A percentile compares a stretch with the other conserved stretches of the same genome.
Conservation (phyloP, 2,797 vertebrate genomes). For the Mus minutoides region DNA sequence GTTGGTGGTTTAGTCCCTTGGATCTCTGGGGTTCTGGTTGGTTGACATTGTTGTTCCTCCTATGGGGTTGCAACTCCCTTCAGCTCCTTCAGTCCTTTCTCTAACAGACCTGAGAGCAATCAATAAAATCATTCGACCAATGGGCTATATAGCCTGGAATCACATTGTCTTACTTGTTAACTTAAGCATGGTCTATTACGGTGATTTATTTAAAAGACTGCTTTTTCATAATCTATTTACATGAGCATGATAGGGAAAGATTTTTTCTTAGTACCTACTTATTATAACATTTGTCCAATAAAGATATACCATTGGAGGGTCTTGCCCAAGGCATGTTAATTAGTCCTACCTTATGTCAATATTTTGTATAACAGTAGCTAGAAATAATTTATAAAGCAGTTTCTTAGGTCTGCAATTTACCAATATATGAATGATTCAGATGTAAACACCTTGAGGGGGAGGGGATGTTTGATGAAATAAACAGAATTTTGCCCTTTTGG, state of each 20-base stretch:
- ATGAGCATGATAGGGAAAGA: neutral
- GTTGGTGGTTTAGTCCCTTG: too few species aligned
- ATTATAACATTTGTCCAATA: neutral
- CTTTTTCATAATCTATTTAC: neutral
- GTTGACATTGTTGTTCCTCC: too few species aligned
- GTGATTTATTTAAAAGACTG: neutral
- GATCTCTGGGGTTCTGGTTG: too few species aligned
- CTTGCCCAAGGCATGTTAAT: neutral
- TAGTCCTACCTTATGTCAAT: neutral
- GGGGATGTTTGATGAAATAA: neutral
- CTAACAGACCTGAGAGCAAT: neutral
- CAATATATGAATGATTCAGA: neutral
- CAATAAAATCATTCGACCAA: neutral
- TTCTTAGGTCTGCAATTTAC: neutral
- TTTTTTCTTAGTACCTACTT: neutral
- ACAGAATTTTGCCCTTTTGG: neutral
- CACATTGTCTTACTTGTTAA: neutral
- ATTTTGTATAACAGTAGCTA: neutral
- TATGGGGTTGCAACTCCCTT: too few species aligned
- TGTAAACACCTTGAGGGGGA: neutral
- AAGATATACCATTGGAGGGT: neutral
- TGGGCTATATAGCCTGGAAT: neutral
- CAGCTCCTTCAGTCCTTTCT: too few species aligned
- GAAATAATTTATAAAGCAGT: neutral
- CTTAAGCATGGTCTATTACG: neutral